Percentiles rank a stretch among this genome's conserved stretches.
Evolutionary conservation across 1,140 invertebrate genomes (phyloP).

Genomic region (Bombus picipes): DNA sequence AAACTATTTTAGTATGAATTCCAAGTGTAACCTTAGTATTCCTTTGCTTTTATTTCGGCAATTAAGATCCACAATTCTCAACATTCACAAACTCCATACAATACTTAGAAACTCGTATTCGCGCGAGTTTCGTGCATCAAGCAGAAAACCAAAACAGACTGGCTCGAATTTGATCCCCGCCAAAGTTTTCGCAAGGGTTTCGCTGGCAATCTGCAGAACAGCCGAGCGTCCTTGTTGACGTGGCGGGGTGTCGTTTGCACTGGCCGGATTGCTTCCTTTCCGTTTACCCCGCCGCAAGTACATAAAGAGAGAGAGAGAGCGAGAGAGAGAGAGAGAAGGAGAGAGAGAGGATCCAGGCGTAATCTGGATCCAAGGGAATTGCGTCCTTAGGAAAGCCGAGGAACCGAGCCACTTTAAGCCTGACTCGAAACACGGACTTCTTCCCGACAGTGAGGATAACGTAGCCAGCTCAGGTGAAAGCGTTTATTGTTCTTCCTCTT

Average conservation of each 20-base stretch:
- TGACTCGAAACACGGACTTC: conserved; percentile 36
- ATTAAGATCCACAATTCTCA: no score
- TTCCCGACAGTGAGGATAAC: neutral
- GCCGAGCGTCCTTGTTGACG: conserved; percentile 19
- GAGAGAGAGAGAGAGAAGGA: neutral
- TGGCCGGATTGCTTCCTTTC: conserved; percentile 34
- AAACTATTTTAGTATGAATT: no score
- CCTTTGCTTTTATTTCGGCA: no score
- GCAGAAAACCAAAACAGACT: neutral
- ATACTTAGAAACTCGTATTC: no score
- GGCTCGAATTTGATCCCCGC: conserved; percentile 6
- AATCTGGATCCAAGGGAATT: conserved; percentile 48
- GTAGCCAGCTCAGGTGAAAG: conserved; percentile 9
- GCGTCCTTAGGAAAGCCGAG: conserved; percentile 31
- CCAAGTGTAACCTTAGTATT: no score
- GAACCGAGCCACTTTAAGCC: conserved; percentile 34
- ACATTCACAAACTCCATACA: no score
- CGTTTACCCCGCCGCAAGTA: conserved; percentile 42
- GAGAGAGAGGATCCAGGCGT: neutral
- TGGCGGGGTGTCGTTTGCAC: conserved; percentile 30
- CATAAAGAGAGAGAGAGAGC: neutral
- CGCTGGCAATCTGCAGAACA: conserved; percentile 10
- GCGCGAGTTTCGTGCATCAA: neutral
- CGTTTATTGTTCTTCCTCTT: conserved; percentile 42
- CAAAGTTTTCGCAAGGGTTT: neutral